Evolutionary conservation across 2,888 invertebrate species (phyloP).

Genomic region (Cotesia congregata): DNA sequence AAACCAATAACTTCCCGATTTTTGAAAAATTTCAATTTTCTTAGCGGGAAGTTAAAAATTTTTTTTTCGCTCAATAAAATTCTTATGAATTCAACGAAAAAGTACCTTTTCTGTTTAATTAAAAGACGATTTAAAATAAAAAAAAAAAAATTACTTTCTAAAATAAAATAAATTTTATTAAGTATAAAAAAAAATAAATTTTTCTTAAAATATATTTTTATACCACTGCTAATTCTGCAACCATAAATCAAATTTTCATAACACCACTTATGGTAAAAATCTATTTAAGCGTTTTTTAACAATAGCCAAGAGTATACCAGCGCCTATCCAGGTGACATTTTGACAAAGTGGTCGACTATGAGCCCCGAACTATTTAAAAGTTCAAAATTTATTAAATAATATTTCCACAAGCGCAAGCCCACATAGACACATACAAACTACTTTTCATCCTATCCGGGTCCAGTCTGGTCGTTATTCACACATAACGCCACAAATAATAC

Average conservation of each 20-base stretch:
- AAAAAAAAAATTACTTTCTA: not conserved
- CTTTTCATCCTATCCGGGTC: not conserved
- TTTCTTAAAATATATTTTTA: not conserved
- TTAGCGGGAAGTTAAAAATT: too few species aligned
- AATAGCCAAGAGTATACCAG: constrained; percentile 20
- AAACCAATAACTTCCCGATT: too few species aligned
- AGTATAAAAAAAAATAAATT: not conserved
- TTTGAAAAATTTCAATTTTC: too few species aligned
- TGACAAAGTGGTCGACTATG: constrained; percentile 62
- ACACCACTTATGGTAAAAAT: constrained; percentile 6
- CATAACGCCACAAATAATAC: not conserved
- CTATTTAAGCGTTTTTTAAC: constrained; percentile 4
- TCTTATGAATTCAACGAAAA: too few species aligned
- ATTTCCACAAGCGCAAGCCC: constrained; percentile 11
- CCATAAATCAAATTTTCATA: constrained; percentile 18
- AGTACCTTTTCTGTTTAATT: too few species aligned
- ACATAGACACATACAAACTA: not conserved
- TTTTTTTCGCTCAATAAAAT: too few species aligned
- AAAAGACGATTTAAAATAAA: too few species aligned
- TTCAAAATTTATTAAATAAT: constrained; percentile 13
- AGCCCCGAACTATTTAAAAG: constrained; percentile 39
- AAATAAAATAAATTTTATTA: not conserved
- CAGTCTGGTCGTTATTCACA: not conserved
- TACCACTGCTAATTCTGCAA: constrained; percentile 24
- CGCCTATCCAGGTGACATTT: constrained; percentile 59